Evolutionary conservation across 2,797 vertebrate species (phyloP), one percentile per base, ranked within the genome.

Genomic region (Tokudaia tokunoshimensis): DNA sequence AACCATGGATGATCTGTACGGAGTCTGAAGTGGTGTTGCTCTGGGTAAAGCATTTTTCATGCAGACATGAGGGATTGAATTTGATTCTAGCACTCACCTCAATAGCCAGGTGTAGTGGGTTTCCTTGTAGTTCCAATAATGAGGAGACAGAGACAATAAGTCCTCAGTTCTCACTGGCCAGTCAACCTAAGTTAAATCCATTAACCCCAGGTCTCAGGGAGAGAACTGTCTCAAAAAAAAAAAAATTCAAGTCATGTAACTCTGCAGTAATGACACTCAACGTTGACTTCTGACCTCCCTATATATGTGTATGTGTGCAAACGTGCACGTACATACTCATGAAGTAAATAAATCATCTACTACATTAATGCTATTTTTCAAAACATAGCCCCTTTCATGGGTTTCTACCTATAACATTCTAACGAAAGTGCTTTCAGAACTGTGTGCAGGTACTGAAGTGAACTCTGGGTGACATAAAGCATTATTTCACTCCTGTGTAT

Each of bases 371-470:
- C 6, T 74, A 75, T n/a, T 83, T 82, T 89, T 59, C 47, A 13
- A 86, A 96, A 72, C 1, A 9, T 0, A 82, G 14, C 22, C n/a
- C n/a, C 37, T 72, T 87, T 91, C 50, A 44, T 19, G 59, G 37
- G 1, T 80, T 44, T 89, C 41, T 89, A 89, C 29, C 59, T 85
- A 74, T 70, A 82, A 80, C 75, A 2, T 94, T 86, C 75, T 47
- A 87, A 72, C 63, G 70, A 84, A 94, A 34, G 67, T 76, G 44
- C 55, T 63, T 79, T 89, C 59, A 79, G 20, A 92, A 94, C 31
- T 74, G 2, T 13, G 6, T 91, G 61, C 26, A 89, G 63, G 24
- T 94, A 65, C 44, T 11, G 57, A 63, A 2, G 50, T 84, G 81
- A 90, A 88, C 44, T 37, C 29, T 41, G 22, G 11, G 20, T 44